phyloP scores from a whole-genome alignment of 2,113 vertebrate species.

The Agapornis roseicollis region DNA sequence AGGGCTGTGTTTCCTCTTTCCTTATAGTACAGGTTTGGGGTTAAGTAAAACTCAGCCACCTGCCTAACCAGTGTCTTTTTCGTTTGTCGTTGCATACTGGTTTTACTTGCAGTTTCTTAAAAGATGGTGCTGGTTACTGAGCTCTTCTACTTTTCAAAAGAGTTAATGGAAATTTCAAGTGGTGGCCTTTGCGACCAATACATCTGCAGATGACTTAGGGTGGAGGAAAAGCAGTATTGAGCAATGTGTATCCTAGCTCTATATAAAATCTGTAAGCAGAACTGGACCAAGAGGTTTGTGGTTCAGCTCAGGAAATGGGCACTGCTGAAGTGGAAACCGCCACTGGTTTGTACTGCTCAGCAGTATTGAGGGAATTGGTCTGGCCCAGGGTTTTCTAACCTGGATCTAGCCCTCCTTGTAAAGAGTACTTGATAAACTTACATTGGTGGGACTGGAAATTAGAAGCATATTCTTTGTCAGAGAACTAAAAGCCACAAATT shows the following conservation, averaged over 20 bases:
- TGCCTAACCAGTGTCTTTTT: neutral
- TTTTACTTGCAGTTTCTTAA: neutral
- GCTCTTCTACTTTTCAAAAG: neutral
- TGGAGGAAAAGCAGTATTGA: neutral
- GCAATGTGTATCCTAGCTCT: neutral
- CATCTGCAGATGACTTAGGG: neutral
- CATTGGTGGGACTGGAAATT: neutral
- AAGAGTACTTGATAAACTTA: neutral
- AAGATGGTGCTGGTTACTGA: neutral
- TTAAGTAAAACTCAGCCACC: neutral
- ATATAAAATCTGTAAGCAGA: neutral
- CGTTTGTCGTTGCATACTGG: neutral
- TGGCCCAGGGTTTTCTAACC: neutral
- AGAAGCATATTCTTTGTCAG: neutral
- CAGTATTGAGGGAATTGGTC: neutral
- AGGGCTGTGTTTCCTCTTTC: slow-evolving; percentile 25
- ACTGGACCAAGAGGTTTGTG: neutral
- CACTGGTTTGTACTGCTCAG: neutral
- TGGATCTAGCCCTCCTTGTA: neutral
- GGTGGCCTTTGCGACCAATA: neutral
- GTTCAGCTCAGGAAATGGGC: neutral
- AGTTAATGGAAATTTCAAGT: neutral
- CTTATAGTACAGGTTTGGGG: neutral
- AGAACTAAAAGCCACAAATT: neutral
- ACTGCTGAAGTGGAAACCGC: neutral